A percentile compares a stretch with the other conserved stretches of the same genome.
These are phyloP conservation scores for Netelia virgata DNA, from an alignment of 2,888 invertebrate genomes.

Conservation along the genomic window DNA sequence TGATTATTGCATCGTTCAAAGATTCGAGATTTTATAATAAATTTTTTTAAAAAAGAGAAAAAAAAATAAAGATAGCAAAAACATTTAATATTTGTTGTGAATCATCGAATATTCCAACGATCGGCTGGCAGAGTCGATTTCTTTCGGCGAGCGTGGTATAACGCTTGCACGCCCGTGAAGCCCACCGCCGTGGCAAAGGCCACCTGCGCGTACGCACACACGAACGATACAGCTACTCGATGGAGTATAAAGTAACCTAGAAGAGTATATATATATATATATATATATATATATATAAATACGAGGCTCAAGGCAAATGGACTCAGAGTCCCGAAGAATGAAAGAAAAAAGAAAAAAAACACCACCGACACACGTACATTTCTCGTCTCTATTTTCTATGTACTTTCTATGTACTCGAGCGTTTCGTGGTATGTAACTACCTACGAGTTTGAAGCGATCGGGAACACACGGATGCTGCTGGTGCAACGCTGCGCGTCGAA, in stretches of 20 bases:
- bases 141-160: no score
- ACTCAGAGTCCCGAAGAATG: conserved; percentile 5
- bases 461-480: conserved; percentile 34
- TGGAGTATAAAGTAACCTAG: conserved; percentile 37
- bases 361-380: no score
- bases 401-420: conserved; percentile 13
- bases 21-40: no score
- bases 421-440: conserved; percentile 28
- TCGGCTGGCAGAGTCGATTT: no score
- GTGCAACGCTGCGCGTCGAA: conserved; percentile 44
- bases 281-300: no score
- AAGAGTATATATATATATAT: background rate
- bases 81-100: no score
- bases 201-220: conserved; percentile 16
- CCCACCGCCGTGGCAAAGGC: conserved; percentile 13
- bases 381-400: conserved; percentile 18
- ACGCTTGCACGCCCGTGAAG: background rate
- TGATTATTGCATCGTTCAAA: no score
- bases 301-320: background rate
- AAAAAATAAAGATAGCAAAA: no score
- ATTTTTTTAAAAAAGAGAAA: no score
- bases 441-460: conserved; percentile 50
- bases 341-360: conserved; percentile 6
- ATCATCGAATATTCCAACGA: no score
- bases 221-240: conserved; percentile 26